Conservation (phyloP, 1,140 invertebrate species). For the Papilio polyxenes region DNA sequence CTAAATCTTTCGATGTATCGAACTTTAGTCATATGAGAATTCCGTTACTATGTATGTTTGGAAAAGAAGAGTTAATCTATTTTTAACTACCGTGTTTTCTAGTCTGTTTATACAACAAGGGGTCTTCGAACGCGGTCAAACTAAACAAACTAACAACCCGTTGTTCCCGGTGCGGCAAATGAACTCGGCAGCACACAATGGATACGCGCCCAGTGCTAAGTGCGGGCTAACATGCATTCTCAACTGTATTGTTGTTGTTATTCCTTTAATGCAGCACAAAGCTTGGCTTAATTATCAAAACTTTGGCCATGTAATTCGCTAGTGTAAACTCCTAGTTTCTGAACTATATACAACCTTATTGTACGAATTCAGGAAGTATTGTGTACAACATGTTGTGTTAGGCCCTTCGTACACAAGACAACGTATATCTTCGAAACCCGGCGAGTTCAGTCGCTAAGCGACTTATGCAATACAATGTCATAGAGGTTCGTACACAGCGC, state of each 20-base stretch:
- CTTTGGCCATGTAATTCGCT: background rate
- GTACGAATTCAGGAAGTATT: too few relatives aligned
- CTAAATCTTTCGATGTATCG: too few relatives aligned
- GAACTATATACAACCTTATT: background rate
- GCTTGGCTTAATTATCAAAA: background rate
- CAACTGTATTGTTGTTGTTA: background rate
- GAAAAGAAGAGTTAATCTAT: background rate
- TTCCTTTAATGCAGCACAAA: background rate
- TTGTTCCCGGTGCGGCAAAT: conserved; percentile 16
- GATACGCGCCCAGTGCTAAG: background rate
- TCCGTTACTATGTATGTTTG: background rate
- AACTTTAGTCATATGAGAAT: background rate
- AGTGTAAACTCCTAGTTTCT: background rate
- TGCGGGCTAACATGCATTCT: conserved; percentile 13
- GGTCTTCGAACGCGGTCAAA: conserved; percentile 4
- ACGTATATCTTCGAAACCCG: too few relatives aligned
- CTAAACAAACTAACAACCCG: background rate
- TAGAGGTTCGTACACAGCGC: too few relatives aligned
- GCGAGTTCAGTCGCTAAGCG: too few relatives aligned
- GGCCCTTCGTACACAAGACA: too few relatives aligned
- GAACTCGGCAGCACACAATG: conserved; percentile 5
- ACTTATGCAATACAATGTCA: too few relatives aligned
- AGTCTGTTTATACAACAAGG: background rate
- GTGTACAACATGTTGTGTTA: too few relatives aligned
- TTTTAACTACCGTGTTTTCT: background rate